Evolutionary conservation across 2,113 vertebrate genomes (phyloP).

Genomic region (Apteryx mantelli): DNA sequence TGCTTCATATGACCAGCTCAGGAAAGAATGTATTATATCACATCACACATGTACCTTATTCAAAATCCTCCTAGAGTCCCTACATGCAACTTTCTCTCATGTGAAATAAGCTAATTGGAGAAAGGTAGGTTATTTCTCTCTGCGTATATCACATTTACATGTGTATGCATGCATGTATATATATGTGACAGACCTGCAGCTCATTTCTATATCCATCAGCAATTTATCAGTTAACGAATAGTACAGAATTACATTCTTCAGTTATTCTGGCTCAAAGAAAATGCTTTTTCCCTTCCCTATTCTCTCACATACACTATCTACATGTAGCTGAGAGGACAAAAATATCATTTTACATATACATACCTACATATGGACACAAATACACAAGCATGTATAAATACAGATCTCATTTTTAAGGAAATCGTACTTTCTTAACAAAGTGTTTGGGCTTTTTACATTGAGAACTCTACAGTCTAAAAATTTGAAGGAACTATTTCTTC

Average conservation of each 20-base stretch:
- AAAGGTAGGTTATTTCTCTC: not conserved
- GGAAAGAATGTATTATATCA: not conserved
- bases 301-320: not conserved
- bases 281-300: not conserved
- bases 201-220: not conserved
- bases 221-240: not conserved
- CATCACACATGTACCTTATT: not conserved
- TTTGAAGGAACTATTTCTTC: not conserved
- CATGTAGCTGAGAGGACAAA: not conserved
- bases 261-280: not conserved
- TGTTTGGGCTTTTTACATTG: not conserved
- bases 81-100: not conserved
- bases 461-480: not conserved
- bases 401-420: not conserved
- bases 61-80: not conserved
- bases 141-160: not conserved
- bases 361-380: not conserved
- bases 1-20: not conserved
- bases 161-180: not conserved
- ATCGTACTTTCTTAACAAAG: not conserved
- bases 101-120: not conserved
- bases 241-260: not conserved
- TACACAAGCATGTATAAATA: not conserved
- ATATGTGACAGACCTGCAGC: not conserved
- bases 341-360: not conserved